phyloP scores from a whole-genome alignment of 2,113 vertebrate species.

The Pseudopodoces humilis region DNA sequence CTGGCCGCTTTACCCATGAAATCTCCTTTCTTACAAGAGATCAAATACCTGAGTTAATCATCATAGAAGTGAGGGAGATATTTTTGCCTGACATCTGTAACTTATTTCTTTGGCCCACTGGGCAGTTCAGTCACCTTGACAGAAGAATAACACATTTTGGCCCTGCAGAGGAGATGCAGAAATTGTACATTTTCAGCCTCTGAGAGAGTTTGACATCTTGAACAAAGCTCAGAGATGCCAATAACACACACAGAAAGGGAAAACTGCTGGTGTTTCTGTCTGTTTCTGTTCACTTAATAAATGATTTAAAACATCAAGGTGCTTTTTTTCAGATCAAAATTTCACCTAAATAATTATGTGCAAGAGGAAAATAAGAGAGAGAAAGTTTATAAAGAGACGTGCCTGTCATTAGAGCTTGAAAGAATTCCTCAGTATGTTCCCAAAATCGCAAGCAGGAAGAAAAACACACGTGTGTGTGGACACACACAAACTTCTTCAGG shows the following conservation, averaged over 20 bases:
- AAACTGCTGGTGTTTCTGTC: background rate
- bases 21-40: background rate
- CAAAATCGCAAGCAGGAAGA: background rate
- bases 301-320: background rate
- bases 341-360: background rate
- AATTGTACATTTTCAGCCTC: background rate
- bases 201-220: background rate
- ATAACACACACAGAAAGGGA: background rate
- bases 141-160: background rate
- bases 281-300: background rate
- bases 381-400: background rate
- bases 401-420: background rate
- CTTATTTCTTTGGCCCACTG: background rate
- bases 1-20: background rate
- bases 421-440: background rate
- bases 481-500: background rate
- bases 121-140: background rate
- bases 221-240: background rate
- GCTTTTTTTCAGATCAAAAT: background rate
- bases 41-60: background rate
- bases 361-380: background rate
- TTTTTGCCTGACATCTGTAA: background rate
- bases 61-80: background rate
- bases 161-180: background rate
- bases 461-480: accelerated